Evolutionary conservation across 2,113 vertebrate genomes (phyloP), one percentile per base, ranked within the genome.

Genomic region (Ptychochromis oligacanthus): DNA sequence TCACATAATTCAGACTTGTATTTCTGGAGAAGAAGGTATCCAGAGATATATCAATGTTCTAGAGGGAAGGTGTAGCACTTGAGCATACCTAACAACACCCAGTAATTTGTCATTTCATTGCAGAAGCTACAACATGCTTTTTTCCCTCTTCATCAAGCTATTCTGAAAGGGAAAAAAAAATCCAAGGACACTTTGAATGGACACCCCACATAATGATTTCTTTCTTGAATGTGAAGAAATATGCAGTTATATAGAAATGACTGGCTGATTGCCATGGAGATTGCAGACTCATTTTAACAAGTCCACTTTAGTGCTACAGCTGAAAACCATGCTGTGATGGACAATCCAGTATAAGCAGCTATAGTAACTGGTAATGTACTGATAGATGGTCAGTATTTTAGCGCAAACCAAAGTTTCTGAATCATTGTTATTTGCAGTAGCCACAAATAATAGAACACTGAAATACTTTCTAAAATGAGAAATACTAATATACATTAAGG

Each of bases 161-260:
- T 36, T 10, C 64, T 86, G 75, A 81, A 49, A 31, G 28, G 4
- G 28, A 31, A 4, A 31, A 31, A 31, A 31, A 31, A 49, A 65
- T 14, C 26, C 89, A 92, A 91, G 91, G 92, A 5, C 90, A 59
- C 79, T 70, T 31, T 62, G 78, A 88, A 83, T 77, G 20, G 54
- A 60, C 14, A 77, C 43, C 60, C 24, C 70, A 89, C 61, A 59
- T 28, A 62, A 49, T 18, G 18, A 7, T 64, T 82, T 75, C 46
- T 74, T 80, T 36, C 5, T 34, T 20, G 28, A 57, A 76, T 31
- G 17, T 40, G 38, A 43, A 76, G 62, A 67, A 64, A 60, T 79
- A 38, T 84, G 62, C 77, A 15, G 4, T 24, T 5, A 10, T 20
- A 65, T 15, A 78, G 46, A 85, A 52, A 79, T 54, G 26, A 14